Evolutionary conservation across 2,888 invertebrate genomes (phyloP).

Genomic region (Erebia epiphron): DNA sequence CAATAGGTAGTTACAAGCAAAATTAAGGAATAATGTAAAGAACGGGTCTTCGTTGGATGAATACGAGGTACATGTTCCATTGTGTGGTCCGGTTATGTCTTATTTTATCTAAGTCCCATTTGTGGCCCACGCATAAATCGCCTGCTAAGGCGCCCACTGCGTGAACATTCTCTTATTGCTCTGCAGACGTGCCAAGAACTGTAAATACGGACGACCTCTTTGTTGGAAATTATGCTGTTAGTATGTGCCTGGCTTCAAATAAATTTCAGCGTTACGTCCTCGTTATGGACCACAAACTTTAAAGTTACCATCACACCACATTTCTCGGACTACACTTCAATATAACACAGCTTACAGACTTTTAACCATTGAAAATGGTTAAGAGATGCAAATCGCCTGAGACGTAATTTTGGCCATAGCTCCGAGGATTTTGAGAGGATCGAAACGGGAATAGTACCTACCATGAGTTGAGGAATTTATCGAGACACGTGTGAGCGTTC

Average conservation of each 20-base stretch:
- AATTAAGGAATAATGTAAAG: slow-evolving; percentile 31
- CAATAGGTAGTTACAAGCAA: slow-evolving; percentile 39
- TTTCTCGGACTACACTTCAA: too few species aligned
- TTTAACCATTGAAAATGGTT: too few species aligned
- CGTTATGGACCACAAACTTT: too few species aligned
- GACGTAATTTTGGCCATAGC: too few species aligned
- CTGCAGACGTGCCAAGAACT: slow-evolving; percentile 78
- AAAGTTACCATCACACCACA: too few species aligned
- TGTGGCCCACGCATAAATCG: slow-evolving; percentile 80
- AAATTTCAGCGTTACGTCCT: not conserved
- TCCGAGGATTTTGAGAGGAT: too few species aligned
- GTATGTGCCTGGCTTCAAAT: slow-evolving; percentile 4
- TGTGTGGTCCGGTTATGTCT: slow-evolving; percentile 58
- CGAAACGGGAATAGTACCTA: too few species aligned
- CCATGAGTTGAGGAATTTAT: too few species aligned
- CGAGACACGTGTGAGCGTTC: too few species aligned
- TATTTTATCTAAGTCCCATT: slow-evolving; percentile 80
- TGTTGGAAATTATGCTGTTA: slow-evolving; percentile 33
- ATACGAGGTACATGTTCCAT: slow-evolving; percentile 24
- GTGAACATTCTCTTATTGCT: slow-evolving; percentile 80
- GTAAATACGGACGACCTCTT: slow-evolving; percentile 43
- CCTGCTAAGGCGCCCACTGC: slow-evolving; percentile 73
- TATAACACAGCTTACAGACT: too few species aligned
- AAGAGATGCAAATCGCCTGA: too few species aligned
- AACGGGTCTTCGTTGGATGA: slow-evolving; percentile 25